phyloP scores from a whole-genome alignment of 2,113 vertebrate genomes.

The Hiodon alosoides region DNA sequence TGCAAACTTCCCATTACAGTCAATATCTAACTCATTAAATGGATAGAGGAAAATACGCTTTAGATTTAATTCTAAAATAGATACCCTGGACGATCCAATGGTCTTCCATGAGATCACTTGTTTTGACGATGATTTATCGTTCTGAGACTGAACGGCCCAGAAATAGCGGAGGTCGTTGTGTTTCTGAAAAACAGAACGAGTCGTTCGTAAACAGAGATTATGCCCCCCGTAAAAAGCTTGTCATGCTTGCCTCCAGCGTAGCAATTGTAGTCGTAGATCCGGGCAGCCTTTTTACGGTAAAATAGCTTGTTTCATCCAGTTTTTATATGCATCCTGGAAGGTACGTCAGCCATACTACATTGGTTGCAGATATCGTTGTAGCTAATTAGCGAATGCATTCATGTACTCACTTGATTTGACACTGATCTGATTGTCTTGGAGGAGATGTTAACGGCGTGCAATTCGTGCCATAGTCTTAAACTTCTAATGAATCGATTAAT shows the following conservation, averaged over 20 bases:
- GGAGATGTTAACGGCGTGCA: not conserved
- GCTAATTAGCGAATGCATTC: not conserved
- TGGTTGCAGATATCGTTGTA: not conserved
- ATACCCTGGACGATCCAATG: not conserved
- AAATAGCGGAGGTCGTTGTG: not conserved
- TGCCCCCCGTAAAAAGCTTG: too few species aligned
- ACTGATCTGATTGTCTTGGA: not conserved
- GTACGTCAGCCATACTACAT: not conserved
- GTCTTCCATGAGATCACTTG: not conserved
- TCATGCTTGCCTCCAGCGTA: too few species aligned
- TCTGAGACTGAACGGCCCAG: not conserved
- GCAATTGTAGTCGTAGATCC: too few species aligned
- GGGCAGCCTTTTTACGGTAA: too few species aligned
- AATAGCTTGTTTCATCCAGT: too few species aligned
- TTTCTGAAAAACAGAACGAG: not conserved
- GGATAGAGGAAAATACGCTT: not conserved
- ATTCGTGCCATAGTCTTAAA: slow-evolving; percentile 7
- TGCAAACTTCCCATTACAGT: not conserved
- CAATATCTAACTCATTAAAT: not conserved
- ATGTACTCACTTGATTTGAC: slow-evolving; percentile 7
- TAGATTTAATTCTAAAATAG: too few species aligned
- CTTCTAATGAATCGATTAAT: slow-evolving; percentile 17
- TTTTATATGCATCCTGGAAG: not conserved
- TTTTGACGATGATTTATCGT: not conserved
- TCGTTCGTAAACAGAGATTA: too few species aligned